Evolutionary conservation across 2,113 vertebrate genomes (phyloP), one percentile per base, ranked within the genome.

Genomic region (Crotalus viridis): DNA sequence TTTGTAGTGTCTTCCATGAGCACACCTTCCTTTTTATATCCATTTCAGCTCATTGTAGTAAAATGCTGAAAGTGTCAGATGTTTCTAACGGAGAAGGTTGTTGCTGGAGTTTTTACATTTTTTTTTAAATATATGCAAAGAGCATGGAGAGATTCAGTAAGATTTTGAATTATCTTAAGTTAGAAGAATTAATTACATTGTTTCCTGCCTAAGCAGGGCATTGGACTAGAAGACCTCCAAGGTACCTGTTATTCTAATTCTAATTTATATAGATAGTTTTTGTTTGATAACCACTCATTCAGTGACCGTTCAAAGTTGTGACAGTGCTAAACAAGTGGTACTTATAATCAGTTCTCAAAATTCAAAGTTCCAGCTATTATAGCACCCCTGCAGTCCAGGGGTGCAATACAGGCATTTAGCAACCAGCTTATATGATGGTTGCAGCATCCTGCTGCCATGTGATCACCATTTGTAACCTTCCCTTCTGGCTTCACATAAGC

Each of bases 11-110:
- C 10, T 91, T 90, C 93, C n/a, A 46, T 91, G 2, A 0, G 1
- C 5, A 6, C 59, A 85, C 0, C 56, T 39, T 57, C 90, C 92
- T 69, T 95, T 56, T 92, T 81, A n/a, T 92, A 33, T 88, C 91
- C 15, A 88, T 94, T 95, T 95, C 15, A 91, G 59, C 64, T 95
- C 85, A 90, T 21, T 52, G 0, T 33, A 39, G 1, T 90, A 81
- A 85, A 91, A 69, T 8, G 1, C 19, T 85, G 74, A 61, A 91
- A 85, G 69, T 88, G 0, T 74, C 89, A 94, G 6, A 94, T 69
- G 90, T 61, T 52, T 48, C 46, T 48, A 3, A 8, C 55, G n/a
- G 85, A 43, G 94, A 88, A 48, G 52, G 61, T 10, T 51, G 8
- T 51, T 9, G 8, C 9, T 51, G 48, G 48, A 8, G 10, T 91